These are phyloP conservation scores for Neosilurus mollespiculum DNA, from an alignment of 2,797 vertebrate genomes.

Conservation along the genomic window DNA sequence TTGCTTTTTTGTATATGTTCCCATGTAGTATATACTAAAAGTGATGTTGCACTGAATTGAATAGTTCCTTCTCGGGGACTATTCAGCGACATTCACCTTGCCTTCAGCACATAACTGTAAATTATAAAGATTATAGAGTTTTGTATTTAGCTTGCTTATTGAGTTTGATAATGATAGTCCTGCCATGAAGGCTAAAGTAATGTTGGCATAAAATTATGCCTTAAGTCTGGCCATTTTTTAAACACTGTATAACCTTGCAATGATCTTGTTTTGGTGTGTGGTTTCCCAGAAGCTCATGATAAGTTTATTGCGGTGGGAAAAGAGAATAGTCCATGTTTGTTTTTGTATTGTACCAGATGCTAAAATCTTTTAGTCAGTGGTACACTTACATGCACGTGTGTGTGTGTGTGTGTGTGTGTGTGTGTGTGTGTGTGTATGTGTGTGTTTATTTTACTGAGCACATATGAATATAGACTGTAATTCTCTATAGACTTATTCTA, in stretches of 20 bases:
- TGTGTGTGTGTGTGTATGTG: constrained; percentile 36
- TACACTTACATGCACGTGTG: constrained; percentile 22
- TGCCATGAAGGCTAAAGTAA: constrained; percentile 25
- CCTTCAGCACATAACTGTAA: not conserved
- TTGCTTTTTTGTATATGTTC: too few species aligned
- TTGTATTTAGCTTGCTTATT: not conserved
- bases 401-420: not conserved
- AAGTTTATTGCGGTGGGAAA: constrained; percentile 30
- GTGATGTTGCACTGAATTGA: too few species aligned
- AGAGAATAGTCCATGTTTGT: constrained; percentile 9
- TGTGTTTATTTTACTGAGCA: constrained; percentile 32
- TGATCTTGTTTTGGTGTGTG: constrained; percentile 18
- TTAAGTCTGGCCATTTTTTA: constrained; percentile 16
- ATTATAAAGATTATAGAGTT: not conserved
- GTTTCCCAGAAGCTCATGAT: constrained; percentile 27
- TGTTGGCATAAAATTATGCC: not conserved
- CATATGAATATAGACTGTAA: not conserved
- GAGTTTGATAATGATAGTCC: constrained; percentile 12
- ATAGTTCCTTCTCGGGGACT: too few species aligned
- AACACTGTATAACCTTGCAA: constrained; percentile 14
- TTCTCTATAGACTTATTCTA: too few species aligned
- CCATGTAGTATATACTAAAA: too few species aligned
- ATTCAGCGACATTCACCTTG: too few species aligned
- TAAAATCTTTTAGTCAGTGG: constrained; percentile 26
- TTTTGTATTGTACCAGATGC: constrained; percentile 26